Percentiles rank a stretch among this genome's conserved stretches.
Evolutionary conservation across 35 echinoderm and acorn worm genomes (phyloP).

Genomic region (Strongylocentrotus purpuratus): DNA sequence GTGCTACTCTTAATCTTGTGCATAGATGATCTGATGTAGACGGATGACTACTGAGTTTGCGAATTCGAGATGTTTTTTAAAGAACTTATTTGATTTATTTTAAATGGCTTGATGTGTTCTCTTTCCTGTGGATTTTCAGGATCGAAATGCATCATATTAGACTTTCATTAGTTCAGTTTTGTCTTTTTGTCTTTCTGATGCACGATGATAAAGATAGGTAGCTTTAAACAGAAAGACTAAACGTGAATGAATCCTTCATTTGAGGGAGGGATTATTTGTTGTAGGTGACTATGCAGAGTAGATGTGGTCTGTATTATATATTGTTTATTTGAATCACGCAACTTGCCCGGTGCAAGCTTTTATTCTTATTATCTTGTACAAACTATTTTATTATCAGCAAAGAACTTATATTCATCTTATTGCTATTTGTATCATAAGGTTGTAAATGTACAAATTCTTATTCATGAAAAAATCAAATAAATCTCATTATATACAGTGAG

Average conservation of each 20-base stretch:
- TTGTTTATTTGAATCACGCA: slow-evolving; percentile 3
- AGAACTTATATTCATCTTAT: slow-evolving; percentile 14
- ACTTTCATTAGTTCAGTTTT: no score
- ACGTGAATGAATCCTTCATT: not conserved
- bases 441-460: not conserved
- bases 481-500: not conserved
- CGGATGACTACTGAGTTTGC: not conserved
- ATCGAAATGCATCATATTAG: no score
- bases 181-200: not conserved
- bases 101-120: not conserved
- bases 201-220: not conserved
- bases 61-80: not conserved
- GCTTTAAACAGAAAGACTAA: not conserved
- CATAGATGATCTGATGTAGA: not conserved
- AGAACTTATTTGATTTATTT: not conserved
- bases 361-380: slow-evolving; percentile 4
- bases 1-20: not conserved
- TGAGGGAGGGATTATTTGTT: not conserved
- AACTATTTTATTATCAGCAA: not conserved
- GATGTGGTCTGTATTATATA: not conserved
- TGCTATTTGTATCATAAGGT: slow-evolving; percentile 5
- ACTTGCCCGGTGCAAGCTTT: slow-evolving; percentile 8
- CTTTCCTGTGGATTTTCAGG: no score
- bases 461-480: not conserved
- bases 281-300: not conserved